Percentiles rank a stretch among this genome's conserved stretches.
Conservation (phyloP, 2,888 invertebrate genomes). For the Saturnia pavonia region DNA sequence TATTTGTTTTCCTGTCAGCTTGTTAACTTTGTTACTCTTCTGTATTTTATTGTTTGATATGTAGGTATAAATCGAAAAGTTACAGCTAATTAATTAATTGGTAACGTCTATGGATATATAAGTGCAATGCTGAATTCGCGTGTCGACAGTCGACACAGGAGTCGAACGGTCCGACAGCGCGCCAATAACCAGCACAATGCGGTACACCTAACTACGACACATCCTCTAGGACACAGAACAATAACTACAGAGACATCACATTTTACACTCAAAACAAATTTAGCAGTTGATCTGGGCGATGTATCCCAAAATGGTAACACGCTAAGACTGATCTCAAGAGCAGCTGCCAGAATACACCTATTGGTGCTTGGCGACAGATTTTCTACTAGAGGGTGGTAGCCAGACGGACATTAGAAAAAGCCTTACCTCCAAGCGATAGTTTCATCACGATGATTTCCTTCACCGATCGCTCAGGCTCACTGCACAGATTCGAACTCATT, state of each 20-base stretch:
- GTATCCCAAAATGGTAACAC: too few species aligned
- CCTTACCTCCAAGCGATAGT: too few species aligned
- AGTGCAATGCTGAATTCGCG: conserved; percentile 26
- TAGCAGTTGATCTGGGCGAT: background rate
- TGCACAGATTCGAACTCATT: too few species aligned
- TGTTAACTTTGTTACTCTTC: background rate
- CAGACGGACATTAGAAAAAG: too few species aligned
- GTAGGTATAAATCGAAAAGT: background rate
- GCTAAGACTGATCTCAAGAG: too few species aligned
- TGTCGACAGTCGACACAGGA: conserved; percentile 23
- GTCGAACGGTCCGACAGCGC: conserved; percentile 29
- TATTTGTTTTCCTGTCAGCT: background rate
- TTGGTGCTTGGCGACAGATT: too few species aligned
- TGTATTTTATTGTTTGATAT: background rate
- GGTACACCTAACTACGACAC: conserved; percentile 53
- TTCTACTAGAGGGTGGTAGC: too few species aligned
- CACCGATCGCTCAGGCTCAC: too few species aligned
- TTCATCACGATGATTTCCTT: too few species aligned
- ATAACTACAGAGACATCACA: background rate
- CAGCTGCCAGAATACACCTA: too few species aligned
- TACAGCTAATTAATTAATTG: conserved; percentile 11
- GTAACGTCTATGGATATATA: background rate
- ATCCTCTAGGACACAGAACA: conserved; percentile 15
- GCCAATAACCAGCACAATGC: conserved; percentile 59
- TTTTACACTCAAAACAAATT: background rate